These are phyloP conservation scores for Polietes domitor DNA, from an alignment of 2,888 invertebrate genomes.

Conservation along the genomic window DNA sequence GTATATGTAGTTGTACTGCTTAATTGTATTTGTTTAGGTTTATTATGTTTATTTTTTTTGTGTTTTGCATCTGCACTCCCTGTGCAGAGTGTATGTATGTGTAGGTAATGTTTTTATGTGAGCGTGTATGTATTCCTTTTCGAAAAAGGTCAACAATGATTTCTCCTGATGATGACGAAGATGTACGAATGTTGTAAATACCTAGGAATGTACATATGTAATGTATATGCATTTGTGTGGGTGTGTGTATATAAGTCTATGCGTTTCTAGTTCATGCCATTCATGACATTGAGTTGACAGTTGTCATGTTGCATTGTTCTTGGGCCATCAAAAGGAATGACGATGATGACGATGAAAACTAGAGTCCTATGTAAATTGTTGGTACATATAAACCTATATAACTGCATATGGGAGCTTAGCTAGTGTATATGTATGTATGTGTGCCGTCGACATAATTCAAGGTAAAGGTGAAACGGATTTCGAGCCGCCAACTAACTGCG, in stretches of 20 bases:
- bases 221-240: not conserved
- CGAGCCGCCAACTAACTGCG: not conserved
- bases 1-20: not conserved
- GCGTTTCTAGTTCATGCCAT: conserved; percentile 36
- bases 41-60: conserved; percentile 7
- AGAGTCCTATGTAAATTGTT: conserved; percentile 21
- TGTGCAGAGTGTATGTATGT: not conserved
- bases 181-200: conserved; percentile 3
- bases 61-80: not conserved
- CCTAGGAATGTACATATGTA: not conserved
- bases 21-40: conserved; percentile 58
- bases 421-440: not conserved
- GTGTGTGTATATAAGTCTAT: conserved; percentile 12
- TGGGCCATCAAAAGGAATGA: conserved; percentile 36
- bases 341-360: not conserved
- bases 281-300: conserved; percentile 69
- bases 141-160: conserved; percentile 61
- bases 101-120: not conserved
- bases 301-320: conserved; percentile 63
- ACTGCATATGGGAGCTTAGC: not conserved
- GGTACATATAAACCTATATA: too few species aligned
- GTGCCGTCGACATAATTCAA: conserved; percentile 42
- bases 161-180: conserved; percentile 35
- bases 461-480: conserved; percentile 47
- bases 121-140: not conserved